phyloP scores from a whole-genome alignment of 37 sponge, comb jelly and placozoan genomes.

The Oscarella lobularis region DNA sequence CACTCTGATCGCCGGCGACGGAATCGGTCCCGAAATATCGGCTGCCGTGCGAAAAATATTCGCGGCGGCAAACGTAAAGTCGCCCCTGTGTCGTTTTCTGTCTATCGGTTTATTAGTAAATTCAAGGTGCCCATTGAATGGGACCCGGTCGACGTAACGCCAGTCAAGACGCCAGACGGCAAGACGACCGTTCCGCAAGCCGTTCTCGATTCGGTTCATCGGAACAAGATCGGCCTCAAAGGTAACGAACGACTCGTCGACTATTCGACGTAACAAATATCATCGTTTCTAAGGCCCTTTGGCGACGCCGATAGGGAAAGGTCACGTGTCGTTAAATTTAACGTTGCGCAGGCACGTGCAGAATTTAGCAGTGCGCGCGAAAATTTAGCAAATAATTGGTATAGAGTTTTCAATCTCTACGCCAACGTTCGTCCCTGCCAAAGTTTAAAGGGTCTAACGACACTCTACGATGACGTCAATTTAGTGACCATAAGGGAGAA shows the following conservation, averaged over 20 bases:
- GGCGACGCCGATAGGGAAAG: conserved; percentile 94
- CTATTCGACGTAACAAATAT: not conserved
- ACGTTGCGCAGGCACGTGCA: conserved; percentile 63
- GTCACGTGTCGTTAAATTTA: conserved; percentile 93
- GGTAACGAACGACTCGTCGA: conserved; percentile 31
- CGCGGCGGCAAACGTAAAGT: conserved; percentile 62
- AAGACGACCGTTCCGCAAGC: conserved; percentile 67
- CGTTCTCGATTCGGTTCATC: conserved; percentile 75
- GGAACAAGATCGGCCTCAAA: conserved; percentile 95
- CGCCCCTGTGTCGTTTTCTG: not conserved
- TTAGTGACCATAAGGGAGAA: conserved; percentile 96
- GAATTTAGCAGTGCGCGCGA: not conserved
- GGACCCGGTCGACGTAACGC: conserved; percentile 79
- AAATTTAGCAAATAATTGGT: too few relatives aligned
- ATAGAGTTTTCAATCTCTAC: conserved; percentile 81
- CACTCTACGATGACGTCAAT: conserved; percentile 82
- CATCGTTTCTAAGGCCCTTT: conserved; percentile 55
- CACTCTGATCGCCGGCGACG: conserved; percentile 94
- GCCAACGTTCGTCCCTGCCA: conserved; percentile 95
- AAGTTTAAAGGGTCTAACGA: conserved; percentile 65
- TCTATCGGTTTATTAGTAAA: not conserved
- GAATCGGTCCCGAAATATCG: conserved; percentile 97
- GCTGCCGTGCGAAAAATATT: conserved; percentile 82
- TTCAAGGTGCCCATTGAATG: conserved; percentile 78
- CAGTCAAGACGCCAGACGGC: conserved; percentile 61